Evolutionary conservation across 53 echinoderm and acorn worm genomes (phyloP).

Genomic region (Pentamera pediparva): DNA sequence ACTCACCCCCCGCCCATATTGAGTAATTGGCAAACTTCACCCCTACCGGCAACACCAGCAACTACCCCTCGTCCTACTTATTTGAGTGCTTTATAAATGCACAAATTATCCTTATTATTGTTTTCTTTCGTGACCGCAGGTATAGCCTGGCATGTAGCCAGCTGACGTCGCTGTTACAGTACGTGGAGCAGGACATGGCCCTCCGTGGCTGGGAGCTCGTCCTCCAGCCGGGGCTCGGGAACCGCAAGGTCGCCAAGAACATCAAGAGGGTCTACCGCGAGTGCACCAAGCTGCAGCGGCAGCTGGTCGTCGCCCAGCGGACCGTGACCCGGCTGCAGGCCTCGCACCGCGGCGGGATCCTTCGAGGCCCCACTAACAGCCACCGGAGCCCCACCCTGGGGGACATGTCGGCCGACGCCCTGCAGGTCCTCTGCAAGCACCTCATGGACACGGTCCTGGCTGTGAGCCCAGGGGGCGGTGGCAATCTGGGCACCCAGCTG

Average conservation of each 20-base stretch:
- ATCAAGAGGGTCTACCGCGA: slow-evolving; percentile 71
- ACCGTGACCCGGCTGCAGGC: slow-evolving; percentile 53
- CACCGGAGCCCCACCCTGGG: slow-evolving; percentile 43
- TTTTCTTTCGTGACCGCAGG: no score
- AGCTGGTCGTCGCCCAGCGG: slow-evolving; percentile 71
- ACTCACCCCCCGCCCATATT: no score
- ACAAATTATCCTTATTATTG: no score
- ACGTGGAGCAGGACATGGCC: slow-evolving; percentile 33
- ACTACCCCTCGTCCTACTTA: no score
- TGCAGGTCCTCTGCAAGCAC: slow-evolving; percentile 79
- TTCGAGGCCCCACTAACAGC: slow-evolving; percentile 10
- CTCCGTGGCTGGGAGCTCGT: slow-evolving; percentile 19
- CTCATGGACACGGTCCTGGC: slow-evolving; percentile 74
- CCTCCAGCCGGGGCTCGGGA: background rate
- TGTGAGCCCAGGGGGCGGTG: slow-evolving; percentile 44
- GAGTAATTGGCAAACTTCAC: no score
- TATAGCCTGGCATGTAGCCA: slow-evolving; percentile 73
- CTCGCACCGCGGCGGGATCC: background rate
- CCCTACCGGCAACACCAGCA: no score
- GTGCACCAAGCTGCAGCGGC: slow-evolving; percentile 81
- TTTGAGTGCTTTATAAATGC: no score
- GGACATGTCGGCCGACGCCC: slow-evolving; percentile 71
- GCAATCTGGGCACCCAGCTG: slow-evolving; percentile 52
- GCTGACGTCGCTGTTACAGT: slow-evolving; percentile 57
- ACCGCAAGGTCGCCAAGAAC: slow-evolving; percentile 39